phyloP scores from a whole-genome alignment of 92 coral and sea anemone species.

The Chrysogorgia sp. region DNA sequence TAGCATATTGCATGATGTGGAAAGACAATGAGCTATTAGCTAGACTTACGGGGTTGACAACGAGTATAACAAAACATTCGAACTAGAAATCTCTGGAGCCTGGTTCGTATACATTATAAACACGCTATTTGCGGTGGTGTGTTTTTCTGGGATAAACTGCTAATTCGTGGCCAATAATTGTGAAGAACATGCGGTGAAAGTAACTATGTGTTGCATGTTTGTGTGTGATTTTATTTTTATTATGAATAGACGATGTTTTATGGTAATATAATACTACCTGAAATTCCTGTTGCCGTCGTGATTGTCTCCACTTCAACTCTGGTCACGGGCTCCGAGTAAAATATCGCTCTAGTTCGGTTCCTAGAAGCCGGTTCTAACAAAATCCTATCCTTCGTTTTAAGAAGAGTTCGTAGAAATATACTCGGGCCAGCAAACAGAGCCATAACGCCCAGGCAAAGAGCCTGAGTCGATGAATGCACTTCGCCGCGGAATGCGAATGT shows the following conservation, averaged over 20 bases:
- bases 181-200: no score
- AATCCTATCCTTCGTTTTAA: not conserved
- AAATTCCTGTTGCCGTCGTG: conserved; percentile 22
- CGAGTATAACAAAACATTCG: no score
- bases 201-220: no score
- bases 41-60: no score
- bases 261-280: not conserved
- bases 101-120: no score
- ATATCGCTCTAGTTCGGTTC: conserved; percentile 14
- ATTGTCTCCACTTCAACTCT: conserved; percentile 15
- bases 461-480: conserved; percentile 16
- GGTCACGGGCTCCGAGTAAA: conserved; percentile 6
- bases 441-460: conserved; percentile 12
- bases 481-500: conserved; percentile 13
- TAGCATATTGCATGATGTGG: no score
- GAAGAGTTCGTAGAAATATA: not conserved
- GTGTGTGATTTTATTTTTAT: not conserved
- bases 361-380: not conserved
- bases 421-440: conserved; percentile 24
- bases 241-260: not conserved
- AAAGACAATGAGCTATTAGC: no score
- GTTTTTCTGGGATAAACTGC: no score
- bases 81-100: no score
- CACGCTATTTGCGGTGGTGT: no score
- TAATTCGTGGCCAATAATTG: no score